These are phyloP conservation scores for Mythimna vitellina DNA, from an alignment of 2,888 invertebrate species.

Conservation along the genomic window DNA sequence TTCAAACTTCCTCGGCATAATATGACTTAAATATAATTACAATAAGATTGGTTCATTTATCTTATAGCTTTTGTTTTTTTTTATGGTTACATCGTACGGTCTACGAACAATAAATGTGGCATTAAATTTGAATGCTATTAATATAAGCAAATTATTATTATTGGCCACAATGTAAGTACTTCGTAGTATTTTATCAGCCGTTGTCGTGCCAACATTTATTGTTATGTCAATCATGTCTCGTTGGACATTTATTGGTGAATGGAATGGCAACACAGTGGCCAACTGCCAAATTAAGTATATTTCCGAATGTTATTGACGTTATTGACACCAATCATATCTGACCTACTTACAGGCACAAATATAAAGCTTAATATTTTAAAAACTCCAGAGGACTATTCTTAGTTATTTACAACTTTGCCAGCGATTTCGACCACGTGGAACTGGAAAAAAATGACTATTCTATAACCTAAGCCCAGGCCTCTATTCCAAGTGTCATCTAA, in stretches of 20 bases:
- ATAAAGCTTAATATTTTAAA: neutral
- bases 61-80: too few species aligned
- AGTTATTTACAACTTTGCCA: neutral
- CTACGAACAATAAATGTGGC: neutral
- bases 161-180: neutral
- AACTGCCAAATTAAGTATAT: constrained; percentile 27
- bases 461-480: too few species aligned
- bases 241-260: constrained; percentile 26
- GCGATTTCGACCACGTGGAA: neutral
- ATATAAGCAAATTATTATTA: neutral
- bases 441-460: neutral
- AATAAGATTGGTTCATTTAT: too few species aligned
- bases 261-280: constrained; percentile 18
- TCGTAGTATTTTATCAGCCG: neutral
- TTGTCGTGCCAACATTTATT: constrained; percentile 9
- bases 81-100: too few species aligned
- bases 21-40: too few species aligned
- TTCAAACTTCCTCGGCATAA: too few species aligned
- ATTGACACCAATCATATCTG: constrained; percentile 8
- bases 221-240: constrained; percentile 27
- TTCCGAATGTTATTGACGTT: constrained; percentile 11
- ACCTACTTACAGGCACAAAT: neutral
- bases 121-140: constrained; percentile 2
- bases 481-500: too few species aligned
- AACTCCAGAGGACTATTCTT: neutral